Evolutionary conservation across 1,140 invertebrate species (phyloP), one percentile per base, ranked within the genome.

Genomic region (Trichonephila clavata): DNA sequence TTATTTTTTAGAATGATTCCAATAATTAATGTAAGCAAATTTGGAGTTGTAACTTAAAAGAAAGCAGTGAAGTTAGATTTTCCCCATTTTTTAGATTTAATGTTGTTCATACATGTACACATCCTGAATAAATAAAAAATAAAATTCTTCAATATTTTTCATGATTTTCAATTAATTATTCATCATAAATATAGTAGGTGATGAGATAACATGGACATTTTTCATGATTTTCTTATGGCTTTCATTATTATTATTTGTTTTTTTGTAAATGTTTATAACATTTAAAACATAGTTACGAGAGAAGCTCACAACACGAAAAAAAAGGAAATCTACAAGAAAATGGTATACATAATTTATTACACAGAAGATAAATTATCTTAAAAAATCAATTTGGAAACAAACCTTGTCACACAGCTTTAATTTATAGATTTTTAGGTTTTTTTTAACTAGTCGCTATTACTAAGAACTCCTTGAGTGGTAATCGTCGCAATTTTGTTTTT

Each of bases 341-440:
- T 32, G 27, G 14, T 32, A 32, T 39, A n/a, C 13, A 10, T 32
- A 77, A 77, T 77, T 39, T 39, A 77, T 27, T 71, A 71, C 68
- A 24, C 24, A 77, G 32, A 77, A 32, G 27, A 77, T 77, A 77
- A 77, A 77, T 77, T 77, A 77, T 77, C 71, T 77, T 16, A 27
- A 77, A 77, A 18, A 77, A 77, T 39, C 71, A 77, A 39, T 77
- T 77, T 77, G 13, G 4, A 18, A 39, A 39, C 71, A 32, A 77
- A 77, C 32, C 24, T 39, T 32, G 65, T 77, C 6, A 32, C 61
- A 32, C 71, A 18, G 27, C 27, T 32, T 77, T 77, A 77, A 39
- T 77, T 71, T 71, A 71, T 71, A n/a, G 24, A 16, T 2, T 77
- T 16, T 32, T 6, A 77, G 14, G 16, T 10, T 50, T 7, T 77